Percentiles rank a stretch among this genome's conserved stretches.
These are phyloP conservation scores for Idaea biselata DNA, from an alignment of 2,888 invertebrate genomes.

Conservation along the genomic window DNA sequence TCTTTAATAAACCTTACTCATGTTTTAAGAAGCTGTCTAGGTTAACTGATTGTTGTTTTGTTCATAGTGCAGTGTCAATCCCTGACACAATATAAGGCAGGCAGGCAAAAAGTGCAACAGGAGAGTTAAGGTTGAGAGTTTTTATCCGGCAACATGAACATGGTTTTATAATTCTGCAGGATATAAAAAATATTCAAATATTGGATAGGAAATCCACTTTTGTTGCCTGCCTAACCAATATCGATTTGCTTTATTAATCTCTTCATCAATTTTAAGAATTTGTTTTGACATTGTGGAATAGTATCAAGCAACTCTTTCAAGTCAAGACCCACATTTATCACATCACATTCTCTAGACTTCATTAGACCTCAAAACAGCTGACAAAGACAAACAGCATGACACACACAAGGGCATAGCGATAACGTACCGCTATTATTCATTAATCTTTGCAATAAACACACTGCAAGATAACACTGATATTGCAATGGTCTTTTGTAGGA, in stretches of 20 bases:
- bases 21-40: slow-evolving; percentile 44
- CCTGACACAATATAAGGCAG: neutral
- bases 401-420: neutral
- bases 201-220: no score
- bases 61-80: neutral
- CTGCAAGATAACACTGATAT: neutral
- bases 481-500: neutral
- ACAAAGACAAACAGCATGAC: slow-evolving; percentile 18
- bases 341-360: neutral
- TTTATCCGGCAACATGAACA: no score
- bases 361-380: slow-evolving; percentile 5
- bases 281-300: neutral
- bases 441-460: neutral
- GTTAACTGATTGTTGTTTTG: neutral
- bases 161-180: no score
- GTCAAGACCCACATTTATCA: neutral
- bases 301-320: neutral
- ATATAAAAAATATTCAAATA: no score
- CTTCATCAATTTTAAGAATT: neutral
- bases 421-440: slow-evolving; percentile 12
- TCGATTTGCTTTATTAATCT: no score
- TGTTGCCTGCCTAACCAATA: no score
- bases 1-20: slow-evolving; percentile 59
- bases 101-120: no score
- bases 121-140: no score